Conservation (phyloP, 2,888 invertebrate species). For the Prosopocoilus inquinatus region DNA sequence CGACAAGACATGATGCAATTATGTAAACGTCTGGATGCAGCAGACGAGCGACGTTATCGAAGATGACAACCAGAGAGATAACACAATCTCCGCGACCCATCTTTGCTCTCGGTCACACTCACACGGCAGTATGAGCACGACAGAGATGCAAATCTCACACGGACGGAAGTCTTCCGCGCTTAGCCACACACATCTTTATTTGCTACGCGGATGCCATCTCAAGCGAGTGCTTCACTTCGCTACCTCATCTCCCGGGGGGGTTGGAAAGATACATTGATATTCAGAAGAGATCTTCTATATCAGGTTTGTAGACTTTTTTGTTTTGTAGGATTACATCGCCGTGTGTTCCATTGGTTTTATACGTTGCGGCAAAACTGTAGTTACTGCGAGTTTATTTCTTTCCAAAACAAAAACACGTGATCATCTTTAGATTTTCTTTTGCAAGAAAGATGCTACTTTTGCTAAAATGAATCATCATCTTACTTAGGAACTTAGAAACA, state of each 20-base stretch:
- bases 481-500: too few relatives aligned
- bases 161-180: slow-evolving; percentile 2
- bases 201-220: slow-evolving; percentile 34
- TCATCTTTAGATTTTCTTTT: too few relatives aligned
- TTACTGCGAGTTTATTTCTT: background rate
- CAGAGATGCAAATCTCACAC: background rate
- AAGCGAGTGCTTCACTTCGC: slow-evolving; percentile 27
- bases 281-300: slow-evolving; percentile 22
- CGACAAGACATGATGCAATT: slow-evolving; percentile 36
- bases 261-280: slow-evolving; percentile 13
- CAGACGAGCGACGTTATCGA: slow-evolving; percentile 12
- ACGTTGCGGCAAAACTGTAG: background rate
- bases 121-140: slow-evolving; percentile 33
- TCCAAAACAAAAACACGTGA: too few relatives aligned
- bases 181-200: slow-evolving; percentile 33
- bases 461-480: too few relatives aligned
- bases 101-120: slow-evolving; percentile 32
- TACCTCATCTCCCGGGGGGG: slow-evolving; percentile 25
- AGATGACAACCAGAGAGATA: slow-evolving; percentile 3
- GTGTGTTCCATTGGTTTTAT: slow-evolving; percentile 19
- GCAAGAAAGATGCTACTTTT: too few relatives aligned
- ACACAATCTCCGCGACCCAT: background rate
- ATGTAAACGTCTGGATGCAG: slow-evolving; percentile 40
- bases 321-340: slow-evolving; percentile 19
- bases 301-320: slow-evolving; percentile 24